Evolutionary conservation across 2,888 invertebrate genomes (phyloP).

Genomic region (Syritta pipiens): DNA sequence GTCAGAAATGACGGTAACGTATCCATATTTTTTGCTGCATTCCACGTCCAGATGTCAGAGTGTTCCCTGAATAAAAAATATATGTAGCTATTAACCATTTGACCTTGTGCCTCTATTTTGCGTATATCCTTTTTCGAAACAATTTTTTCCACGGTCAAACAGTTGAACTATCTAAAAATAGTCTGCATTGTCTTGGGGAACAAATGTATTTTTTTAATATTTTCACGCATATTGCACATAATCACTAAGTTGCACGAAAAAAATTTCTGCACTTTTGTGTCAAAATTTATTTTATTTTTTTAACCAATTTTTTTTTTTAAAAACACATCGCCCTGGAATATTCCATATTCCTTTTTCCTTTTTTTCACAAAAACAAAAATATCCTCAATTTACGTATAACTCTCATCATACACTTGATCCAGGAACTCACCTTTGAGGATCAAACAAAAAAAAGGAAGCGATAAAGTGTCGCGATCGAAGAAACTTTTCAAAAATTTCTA

Average conservation of each 20-base stretch:
- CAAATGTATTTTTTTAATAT: background rate
- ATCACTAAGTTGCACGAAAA: conserved; percentile 34
- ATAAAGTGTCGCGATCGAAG: conserved; percentile 78
- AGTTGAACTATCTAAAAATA: conserved; percentile 22
- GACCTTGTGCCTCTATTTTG: conserved; percentile 39
- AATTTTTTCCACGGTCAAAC: background rate
- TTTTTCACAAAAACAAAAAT: background rate
- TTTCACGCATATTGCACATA: background rate
- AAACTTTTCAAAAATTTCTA: conserved; percentile 78
- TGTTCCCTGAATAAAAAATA: background rate
- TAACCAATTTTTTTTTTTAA: too few relatives aligned
- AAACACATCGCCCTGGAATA: background rate
- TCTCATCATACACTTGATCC: conserved; percentile 35
- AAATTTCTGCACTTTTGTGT: conserved; percentile 17
- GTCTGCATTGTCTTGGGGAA: conserved; percentile 8
- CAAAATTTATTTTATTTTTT: conserved; percentile 1
- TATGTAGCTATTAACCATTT: conserved; percentile 31
- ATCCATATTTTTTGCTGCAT: conserved; percentile 25
- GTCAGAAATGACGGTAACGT: conserved; percentile 26
- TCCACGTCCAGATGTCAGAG: background rate
- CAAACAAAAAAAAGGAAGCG: conserved; percentile 78
- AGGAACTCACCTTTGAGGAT: conserved; percentile 79
- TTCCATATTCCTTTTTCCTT: conserved; percentile 1
- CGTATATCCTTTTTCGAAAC: conserved; percentile 21
- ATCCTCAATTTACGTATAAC: conserved; percentile 1